phyloP scores from a whole-genome alignment of 2,888 invertebrate species.

The Nineta flava region DNA sequence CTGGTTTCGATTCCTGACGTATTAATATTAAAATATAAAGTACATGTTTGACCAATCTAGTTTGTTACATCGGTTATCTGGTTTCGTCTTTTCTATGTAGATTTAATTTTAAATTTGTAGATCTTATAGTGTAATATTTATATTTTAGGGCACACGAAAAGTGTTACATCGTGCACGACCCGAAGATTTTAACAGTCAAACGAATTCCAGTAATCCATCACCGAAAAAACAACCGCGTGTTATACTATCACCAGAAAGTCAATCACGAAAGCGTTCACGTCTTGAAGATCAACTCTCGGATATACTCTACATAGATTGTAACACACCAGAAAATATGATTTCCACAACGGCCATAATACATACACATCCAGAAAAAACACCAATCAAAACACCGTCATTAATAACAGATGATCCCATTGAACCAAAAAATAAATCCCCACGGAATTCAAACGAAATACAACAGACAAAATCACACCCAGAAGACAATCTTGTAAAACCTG shows the following conservation, averaged over 20 bases:
- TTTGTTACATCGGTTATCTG: too few species aligned
- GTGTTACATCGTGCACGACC: conserved; percentile 33
- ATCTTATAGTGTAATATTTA: conserved; percentile 5
- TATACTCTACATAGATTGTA: conserved; percentile 69
- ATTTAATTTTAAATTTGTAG: neutral
- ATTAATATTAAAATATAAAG: too few species aligned
- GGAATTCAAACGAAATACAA: conserved; percentile 20
- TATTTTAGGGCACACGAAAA: conserved; percentile 30
- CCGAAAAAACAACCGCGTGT: conserved; percentile 43
- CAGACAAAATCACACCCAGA: neutral
- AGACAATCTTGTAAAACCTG: conserved; percentile 1
- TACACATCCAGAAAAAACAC: conserved; percentile 9
- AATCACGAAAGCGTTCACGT: conserved; percentile 46
- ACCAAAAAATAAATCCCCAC: conserved; percentile 26
- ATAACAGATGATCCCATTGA: conserved; percentile 19
- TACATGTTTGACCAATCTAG: too few species aligned
- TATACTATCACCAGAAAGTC: conserved; percentile 31
- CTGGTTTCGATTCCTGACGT: too few species aligned
- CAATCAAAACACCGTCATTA: conserved; percentile 8
- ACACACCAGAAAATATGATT: conserved; percentile 45
- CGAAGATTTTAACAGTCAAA: conserved; percentile 35
- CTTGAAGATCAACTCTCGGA: conserved; percentile 65
- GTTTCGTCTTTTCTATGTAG: too few species aligned
- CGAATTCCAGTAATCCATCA: conserved; percentile 39
- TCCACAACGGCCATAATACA: conserved; percentile 25